These are phyloP conservation scores for Zoanthus gigantus DNA, from an alignment of 92 coral and sea anemone species.

Conservation along the genomic window DNA sequence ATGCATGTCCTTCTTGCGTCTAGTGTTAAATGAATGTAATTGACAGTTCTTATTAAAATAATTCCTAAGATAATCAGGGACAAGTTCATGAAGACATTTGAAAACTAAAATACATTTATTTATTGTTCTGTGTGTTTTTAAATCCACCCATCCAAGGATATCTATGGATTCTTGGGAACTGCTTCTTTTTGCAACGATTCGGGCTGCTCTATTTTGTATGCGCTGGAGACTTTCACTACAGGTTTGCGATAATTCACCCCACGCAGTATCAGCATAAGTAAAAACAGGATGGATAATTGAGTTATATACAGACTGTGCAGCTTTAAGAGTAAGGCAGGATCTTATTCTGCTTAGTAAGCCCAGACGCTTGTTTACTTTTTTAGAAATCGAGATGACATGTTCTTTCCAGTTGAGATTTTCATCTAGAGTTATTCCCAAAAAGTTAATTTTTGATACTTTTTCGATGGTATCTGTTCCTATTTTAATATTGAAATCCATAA, in stretches of 20 bases:
- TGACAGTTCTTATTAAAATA: too few species aligned
- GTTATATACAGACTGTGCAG: background rate
- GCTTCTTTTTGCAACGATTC: background rate
- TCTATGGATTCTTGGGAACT: background rate
- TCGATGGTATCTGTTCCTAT: too few species aligned
- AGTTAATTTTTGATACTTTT: too few species aligned
- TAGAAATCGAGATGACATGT: background rate
- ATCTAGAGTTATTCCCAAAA: background rate
- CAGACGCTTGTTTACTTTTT: background rate
- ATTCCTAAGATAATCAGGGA: too few species aligned
- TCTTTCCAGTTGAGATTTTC: too few species aligned
- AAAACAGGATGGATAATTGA: background rate
- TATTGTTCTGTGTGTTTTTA: background rate
- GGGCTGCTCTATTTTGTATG: slow-evolving; percentile 9
- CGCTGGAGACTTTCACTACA: background rate
- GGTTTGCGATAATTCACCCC: background rate
- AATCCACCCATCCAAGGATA: background rate
- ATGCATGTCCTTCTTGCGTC: too few species aligned
- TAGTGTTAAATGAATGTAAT: too few species aligned
- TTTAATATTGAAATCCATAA: too few species aligned
- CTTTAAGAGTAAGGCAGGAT: background rate
- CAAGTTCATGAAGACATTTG: background rate
- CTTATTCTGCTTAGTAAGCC: slow-evolving; percentile 3
- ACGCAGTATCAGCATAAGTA: background rate
- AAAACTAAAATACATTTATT: background rate